These are phyloP conservation scores for Chymomyza costata DNA, from an alignment of 1,140 invertebrate genomes.

Conservation along the genomic window DNA sequence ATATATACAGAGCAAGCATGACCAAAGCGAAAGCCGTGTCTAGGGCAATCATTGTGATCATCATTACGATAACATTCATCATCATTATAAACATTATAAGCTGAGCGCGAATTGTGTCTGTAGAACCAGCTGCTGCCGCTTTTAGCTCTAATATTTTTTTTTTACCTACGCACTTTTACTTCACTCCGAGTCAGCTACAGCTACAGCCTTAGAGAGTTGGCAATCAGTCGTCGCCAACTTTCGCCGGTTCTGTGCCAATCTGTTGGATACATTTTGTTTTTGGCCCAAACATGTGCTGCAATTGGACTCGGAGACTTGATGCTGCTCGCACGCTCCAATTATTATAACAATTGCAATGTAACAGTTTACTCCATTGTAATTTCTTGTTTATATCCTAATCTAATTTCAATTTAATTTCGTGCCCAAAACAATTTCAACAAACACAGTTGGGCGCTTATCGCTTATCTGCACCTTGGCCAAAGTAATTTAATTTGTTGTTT, in stretches of 20 bases:
- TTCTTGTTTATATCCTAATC: too few relatives aligned
- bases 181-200: neutral
- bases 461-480: constrained; percentile 19
- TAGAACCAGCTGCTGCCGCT: constrained; percentile 26
- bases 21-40: constrained; percentile 2
- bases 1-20: too few relatives aligned
- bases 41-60: constrained; percentile 39
- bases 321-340: constrained; percentile 65
- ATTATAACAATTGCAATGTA: constrained; percentile 12
- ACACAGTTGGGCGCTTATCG: neutral
- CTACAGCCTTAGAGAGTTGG: neutral
- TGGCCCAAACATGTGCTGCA: constrained; percentile 19
- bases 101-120: too few relatives aligned
- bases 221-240: constrained; percentile 34
- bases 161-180: constrained; percentile 70
- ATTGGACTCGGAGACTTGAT: constrained; percentile 14
- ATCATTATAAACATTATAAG: constrained; percentile 51
- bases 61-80: constrained; percentile 64
- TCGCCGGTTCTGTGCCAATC: constrained; percentile 37
- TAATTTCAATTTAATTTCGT: too few relatives aligned
- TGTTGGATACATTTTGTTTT: constrained; percentile 2
- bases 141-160: constrained; percentile 25
- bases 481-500: constrained; percentile 20
- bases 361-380: too few relatives aligned
- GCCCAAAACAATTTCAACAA: too few relatives aligned